These are phyloP conservation scores for Phaethornis superciliosus DNA, from an alignment of 2,113 vertebrate species.

Conservation along the genomic window DNA sequence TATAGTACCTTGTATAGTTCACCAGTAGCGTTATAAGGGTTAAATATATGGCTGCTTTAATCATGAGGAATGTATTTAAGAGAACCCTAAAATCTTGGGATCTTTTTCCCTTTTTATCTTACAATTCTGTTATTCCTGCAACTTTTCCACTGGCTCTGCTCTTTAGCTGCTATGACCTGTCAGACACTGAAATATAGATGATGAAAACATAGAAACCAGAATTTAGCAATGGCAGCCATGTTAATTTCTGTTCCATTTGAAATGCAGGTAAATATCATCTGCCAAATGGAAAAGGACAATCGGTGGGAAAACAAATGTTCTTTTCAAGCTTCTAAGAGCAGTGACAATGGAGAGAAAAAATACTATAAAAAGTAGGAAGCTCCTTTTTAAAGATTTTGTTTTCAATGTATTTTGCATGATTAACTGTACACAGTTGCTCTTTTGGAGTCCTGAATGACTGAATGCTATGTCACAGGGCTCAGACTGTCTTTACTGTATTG, in stretches of 20 bases:
- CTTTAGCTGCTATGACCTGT: constrained; percentile 5
- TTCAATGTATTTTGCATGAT: constrained; percentile 42
- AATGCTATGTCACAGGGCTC: neutral
- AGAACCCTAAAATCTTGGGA: neutral
- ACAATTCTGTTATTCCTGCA: neutral
- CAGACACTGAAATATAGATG: neutral
- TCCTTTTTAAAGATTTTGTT: constrained; percentile 56
- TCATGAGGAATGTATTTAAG: neutral
- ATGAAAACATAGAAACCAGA: neutral
- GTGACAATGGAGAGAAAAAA: constrained; percentile 66
- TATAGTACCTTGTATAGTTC: neutral
- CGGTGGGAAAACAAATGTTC: constrained; percentile 49
- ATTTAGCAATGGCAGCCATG: constrained; percentile 49
- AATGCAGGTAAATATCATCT: constrained; percentile 55
- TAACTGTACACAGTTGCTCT: constrained; percentile 38
- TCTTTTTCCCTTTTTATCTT: neutral
- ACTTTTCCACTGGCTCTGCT: constrained; percentile 15
- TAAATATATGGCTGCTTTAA: neutral
- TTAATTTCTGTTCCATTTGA: constrained; percentile 63
- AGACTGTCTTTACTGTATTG: neutral
- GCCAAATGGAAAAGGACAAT: constrained; percentile 55
- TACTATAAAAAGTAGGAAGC: constrained; percentile 59
- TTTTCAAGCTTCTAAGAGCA: constrained; percentile 56
- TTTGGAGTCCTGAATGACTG: constrained; percentile 7
- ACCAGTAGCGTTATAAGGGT: neutral